A percentile compares a stretch with the other conserved stretches of the same genome.
Evolutionary conservation across 30 jellyfish, hydroid and myxozoan species (phyloP).

Genomic region (Cassiopea xamachana): DNA sequence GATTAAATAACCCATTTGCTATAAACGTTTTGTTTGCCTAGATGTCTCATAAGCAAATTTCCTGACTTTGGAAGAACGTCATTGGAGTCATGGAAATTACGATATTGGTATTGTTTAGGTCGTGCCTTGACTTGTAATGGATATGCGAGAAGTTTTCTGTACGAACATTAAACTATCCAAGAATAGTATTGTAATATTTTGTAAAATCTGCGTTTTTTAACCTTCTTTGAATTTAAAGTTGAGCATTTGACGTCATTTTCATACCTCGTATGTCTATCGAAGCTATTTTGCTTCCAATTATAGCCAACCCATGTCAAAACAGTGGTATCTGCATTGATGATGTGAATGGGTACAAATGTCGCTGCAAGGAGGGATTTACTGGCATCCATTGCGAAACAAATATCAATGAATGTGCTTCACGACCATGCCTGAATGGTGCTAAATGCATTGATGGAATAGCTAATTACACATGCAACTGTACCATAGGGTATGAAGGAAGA

Average conservation of each 20-base stretch:
- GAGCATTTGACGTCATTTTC: background rate
- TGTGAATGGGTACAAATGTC: slow-evolving; percentile 69
- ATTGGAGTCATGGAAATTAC: too few relatives aligned
- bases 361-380: slow-evolving; percentile 72
- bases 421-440: slow-evolving; percentile 80
- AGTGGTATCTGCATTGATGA: slow-evolving; percentile 77
- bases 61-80: too few relatives aligned
- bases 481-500: slow-evolving; percentile 79
- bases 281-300: background rate
- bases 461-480: slow-evolving; percentile 81
- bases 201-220: too few relatives aligned
- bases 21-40: too few relatives aligned
- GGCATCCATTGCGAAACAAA: slow-evolving; percentile 76
- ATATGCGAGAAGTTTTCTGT: too few relatives aligned
- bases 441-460: slow-evolving; percentile 75
- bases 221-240: too few relatives aligned
- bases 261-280: background rate
- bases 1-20: too few relatives aligned
- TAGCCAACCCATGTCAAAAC: slow-evolving; percentile 78
- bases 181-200: too few relatives aligned
- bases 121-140: too few relatives aligned
- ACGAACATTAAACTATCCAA: too few relatives aligned
- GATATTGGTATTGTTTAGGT: too few relatives aligned
- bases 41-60: too few relatives aligned
- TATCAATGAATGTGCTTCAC: slow-evolving; percentile 75